Evolutionary conservation across 2,888 invertebrate species (phyloP).

Genomic region (Xestia sexstrigata): DNA sequence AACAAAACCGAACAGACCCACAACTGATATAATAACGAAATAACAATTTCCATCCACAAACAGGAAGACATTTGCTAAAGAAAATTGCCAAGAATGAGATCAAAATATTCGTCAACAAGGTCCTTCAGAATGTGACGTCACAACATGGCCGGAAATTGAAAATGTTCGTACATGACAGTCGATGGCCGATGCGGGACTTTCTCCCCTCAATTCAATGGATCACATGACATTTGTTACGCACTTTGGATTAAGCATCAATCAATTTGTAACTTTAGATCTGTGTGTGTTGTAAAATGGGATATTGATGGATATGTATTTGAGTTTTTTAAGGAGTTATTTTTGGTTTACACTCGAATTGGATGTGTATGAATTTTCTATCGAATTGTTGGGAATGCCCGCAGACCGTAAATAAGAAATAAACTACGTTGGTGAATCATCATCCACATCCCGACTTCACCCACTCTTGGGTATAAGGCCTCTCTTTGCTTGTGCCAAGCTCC

Average conservation of each 20-base stretch:
- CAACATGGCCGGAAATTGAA: conserved; percentile 64
- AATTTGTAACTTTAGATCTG: conserved; percentile 54
- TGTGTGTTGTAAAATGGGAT: conserved; percentile 11
- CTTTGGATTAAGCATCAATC: conserved; percentile 48
- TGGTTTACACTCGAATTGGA: background rate
- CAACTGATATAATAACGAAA: conserved; percentile 46
- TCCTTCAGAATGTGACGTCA: conserved; percentile 43
- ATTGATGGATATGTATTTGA: background rate
- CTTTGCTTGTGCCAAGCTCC: too few relatives aligned
- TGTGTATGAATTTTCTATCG: background rate
- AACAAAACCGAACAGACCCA: conserved; percentile 18
- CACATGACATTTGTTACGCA: conserved; percentile 50
- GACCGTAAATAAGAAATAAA: too few relatives aligned
- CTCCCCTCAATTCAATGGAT: conserved; percentile 38
- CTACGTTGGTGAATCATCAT: too few relatives aligned
- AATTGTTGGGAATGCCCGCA: too few relatives aligned
- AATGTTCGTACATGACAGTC: conserved; percentile 54
- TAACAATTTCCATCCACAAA: conserved; percentile 59
- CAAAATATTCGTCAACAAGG: conserved; percentile 56
- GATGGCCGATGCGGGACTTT: conserved; percentile 37
- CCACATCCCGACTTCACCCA: too few relatives aligned
- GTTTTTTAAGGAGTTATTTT: background rate
- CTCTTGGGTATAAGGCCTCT: too few relatives aligned
- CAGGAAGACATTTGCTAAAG: conserved; percentile 58
- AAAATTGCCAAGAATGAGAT: conserved; percentile 51